Evolutionary conservation across 2,797 vertebrate species (phyloP).

Genomic region (Manis pentadactyla): DNA sequence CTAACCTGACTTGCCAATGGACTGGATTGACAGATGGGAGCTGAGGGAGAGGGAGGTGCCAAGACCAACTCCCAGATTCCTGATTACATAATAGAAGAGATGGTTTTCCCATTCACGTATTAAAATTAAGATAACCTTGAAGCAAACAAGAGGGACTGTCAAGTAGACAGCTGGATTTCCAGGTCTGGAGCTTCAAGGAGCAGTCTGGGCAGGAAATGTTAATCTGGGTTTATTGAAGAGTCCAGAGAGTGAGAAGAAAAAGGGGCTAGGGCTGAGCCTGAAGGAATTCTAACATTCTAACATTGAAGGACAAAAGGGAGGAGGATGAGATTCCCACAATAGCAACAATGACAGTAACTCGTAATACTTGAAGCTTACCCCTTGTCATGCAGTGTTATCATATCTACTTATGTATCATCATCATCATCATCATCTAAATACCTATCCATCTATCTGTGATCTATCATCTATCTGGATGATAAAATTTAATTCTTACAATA

Average conservation of each 20-base stretch:
- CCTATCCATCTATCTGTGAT: background rate
- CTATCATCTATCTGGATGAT: background rate
- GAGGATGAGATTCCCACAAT: background rate
- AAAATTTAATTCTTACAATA: background rate
- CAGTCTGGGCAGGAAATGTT: background rate
- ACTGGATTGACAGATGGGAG: background rate
- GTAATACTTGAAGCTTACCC: background rate
- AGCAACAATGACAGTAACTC: background rate
- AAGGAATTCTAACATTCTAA: background rate
- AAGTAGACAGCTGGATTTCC: constrained; percentile 3
- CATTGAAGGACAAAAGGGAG: background rate
- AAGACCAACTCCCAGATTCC: background rate
- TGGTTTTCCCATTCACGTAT: background rate
- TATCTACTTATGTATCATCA: background rate
- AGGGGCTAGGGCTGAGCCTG: background rate
- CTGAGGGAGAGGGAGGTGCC: background rate
- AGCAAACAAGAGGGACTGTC: background rate
- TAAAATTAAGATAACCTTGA: background rate
- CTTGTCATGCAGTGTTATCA: background rate
- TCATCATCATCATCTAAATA: too few species aligned
- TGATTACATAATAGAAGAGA: background rate
- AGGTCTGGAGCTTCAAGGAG: background rate
- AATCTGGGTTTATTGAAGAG: background rate
- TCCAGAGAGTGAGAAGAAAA: background rate
- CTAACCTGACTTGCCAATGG: background rate